phyloP scores from a whole-genome alignment of 2,113 vertebrate genomes.

The Microcebus tavaratra region DNA sequence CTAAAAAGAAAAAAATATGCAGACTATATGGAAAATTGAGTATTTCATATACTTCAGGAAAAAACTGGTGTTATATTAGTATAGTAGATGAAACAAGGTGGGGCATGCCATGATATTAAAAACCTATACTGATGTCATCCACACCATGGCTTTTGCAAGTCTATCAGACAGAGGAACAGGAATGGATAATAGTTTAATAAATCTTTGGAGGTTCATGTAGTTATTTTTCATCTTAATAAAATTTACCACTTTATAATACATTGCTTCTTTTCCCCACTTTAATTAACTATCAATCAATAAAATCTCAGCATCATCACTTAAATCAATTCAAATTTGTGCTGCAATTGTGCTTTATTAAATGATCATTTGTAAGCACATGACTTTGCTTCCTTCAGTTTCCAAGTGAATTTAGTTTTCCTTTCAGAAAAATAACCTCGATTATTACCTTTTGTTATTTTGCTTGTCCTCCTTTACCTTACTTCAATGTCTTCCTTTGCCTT shows the following conservation, averaged over 20 bases:
- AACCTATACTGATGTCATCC: neutral
- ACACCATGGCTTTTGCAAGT: neutral
- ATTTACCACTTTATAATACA: slow-evolving; percentile 1
- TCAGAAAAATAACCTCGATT: neutral
- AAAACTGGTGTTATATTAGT: neutral
- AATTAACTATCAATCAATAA: neutral
- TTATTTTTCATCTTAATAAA: neutral
- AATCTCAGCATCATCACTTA: neutral
- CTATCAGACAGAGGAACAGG: neutral
- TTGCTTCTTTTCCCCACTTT: neutral
- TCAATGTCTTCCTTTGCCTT: slow-evolving; percentile 17
- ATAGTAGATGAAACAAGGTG: neutral
- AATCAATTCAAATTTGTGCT: slow-evolving; percentile 31
- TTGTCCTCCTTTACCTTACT: neutral
- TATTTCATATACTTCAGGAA: neutral
- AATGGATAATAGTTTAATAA: neutral
- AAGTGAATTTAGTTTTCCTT: slow-evolving; percentile 13
- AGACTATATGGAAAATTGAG: neutral
- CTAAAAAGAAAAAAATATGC: neutral
- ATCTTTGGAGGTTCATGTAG: neutral
- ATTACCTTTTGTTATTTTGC: slow-evolving; percentile 11
- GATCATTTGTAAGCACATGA: neutral
- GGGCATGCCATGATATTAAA: neutral
- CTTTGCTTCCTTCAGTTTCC: neutral
- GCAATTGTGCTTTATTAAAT: slow-evolving; percentile 21